These are phyloP conservation scores for Tamias sibiricus DNA, from an alignment of 2,113 vertebrate genomes.

Conservation along the genomic window DNA sequence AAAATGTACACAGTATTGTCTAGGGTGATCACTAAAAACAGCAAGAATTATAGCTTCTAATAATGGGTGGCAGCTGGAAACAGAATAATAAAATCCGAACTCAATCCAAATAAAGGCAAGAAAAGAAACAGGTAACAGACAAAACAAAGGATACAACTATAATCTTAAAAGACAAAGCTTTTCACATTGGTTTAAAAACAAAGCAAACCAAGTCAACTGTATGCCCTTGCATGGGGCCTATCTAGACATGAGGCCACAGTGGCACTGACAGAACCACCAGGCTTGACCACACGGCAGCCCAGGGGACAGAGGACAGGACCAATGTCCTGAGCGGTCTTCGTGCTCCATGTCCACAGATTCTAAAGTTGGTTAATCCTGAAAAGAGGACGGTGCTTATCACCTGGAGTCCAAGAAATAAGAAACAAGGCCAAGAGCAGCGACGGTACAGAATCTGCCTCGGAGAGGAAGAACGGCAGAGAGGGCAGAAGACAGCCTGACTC, in stretches of 20 bases:
- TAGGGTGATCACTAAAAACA: not conserved
- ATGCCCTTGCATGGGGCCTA: not conserved
- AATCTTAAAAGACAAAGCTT: not conserved
- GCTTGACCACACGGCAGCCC: fast-evolving
- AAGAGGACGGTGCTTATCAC: not conserved
- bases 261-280: not conserved
- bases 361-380: too few relatives aligned
- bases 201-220: not conserved
- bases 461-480: not conserved
- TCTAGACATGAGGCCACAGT: not conserved
- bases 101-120: not conserved
- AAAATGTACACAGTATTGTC: not conserved
- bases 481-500: not conserved
- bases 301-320: too few relatives aligned
- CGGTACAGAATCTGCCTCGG: not conserved
- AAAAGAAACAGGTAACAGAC: not conserved
- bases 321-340: fast-evolving
- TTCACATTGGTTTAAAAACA: not conserved
- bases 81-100: not conserved
- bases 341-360: not conserved
- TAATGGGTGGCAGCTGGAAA: not conserved
- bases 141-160: not conserved
- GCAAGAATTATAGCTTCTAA: not conserved
- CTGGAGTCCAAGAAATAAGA: not conserved
- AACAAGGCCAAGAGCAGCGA: not conserved